A percentile compares a stretch with the other conserved stretches of the same genome.
These are phyloP conservation scores for Drosophila pachea DNA, from an alignment of 1,140 invertebrate genomes.

Conservation along the genomic window DNA sequence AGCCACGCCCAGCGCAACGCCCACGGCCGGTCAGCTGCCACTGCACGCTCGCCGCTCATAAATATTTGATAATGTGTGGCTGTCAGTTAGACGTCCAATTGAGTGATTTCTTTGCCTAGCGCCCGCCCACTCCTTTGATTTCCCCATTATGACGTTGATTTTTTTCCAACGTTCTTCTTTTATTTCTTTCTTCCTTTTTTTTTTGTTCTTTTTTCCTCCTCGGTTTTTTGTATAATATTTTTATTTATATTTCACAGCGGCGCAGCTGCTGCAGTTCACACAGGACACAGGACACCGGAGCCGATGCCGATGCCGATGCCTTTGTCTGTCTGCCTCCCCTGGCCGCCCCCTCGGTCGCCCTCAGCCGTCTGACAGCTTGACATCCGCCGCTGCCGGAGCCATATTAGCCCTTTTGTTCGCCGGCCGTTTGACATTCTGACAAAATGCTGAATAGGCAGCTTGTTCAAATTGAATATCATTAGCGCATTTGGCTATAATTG, in stretches of 20 bases:
- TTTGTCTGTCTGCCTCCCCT: neutral
- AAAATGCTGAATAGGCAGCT: constrained; percentile 51
- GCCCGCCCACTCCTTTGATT: constrained; percentile 17
- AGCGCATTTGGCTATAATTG: constrained; percentile 61
- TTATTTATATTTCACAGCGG: constrained; percentile 21
- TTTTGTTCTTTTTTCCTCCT: too few relatives aligned
- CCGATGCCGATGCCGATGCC: neutral
- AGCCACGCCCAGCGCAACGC: constrained; percentile 24
- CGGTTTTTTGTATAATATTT: constrained; percentile 17
- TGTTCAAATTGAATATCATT: constrained; percentile 70
- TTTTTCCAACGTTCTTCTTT: constrained; percentile 38
- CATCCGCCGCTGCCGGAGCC: constrained; percentile 35
- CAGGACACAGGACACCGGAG: constrained; percentile 17
- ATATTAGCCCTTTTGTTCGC: constrained; percentile 38
- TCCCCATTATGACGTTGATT: constrained; percentile 36
- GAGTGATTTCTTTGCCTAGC: constrained; percentile 62
- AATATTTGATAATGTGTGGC: constrained; percentile 75
- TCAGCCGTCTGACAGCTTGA: constrained; percentile 62
- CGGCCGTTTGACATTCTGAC: constrained; percentile 61
- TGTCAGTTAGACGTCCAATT: constrained; percentile 74
- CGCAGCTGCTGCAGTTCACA: constrained; percentile 60
- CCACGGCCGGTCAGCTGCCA: constrained; percentile 27
- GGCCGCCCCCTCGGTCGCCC: neutral
- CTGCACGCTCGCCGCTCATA: constrained; percentile 40
- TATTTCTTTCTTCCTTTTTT: constrained; percentile 29